Base-by-base conservation (phyloP, 64 coral and sea anemone genomes). In the Pachyseris speciosa region DNA sequence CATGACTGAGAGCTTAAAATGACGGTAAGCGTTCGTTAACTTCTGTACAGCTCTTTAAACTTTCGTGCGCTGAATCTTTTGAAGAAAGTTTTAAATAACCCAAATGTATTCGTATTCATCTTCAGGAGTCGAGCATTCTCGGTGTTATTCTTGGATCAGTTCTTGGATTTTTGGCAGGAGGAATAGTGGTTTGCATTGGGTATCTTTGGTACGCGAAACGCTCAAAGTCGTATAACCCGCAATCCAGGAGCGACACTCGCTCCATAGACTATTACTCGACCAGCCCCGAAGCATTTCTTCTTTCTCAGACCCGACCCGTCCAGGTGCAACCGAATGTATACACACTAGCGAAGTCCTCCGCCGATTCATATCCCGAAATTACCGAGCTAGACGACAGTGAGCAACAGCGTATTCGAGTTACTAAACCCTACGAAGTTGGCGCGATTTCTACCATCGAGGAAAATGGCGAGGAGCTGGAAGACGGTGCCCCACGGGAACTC, bases 311-410 rank as follows among this genome's bases (percentile, higher is more conserved):
- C 4, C 60, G 91, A 0, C 94, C 94, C 1, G 87, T 93, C 68
- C 94, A 91, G 50, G 72, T 96, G 15, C 94, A 96, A 50, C 94
- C 94, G 7, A 93, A 75, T 80, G 78, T 96, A 6, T 93, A 93
- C 49, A 96, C 80, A 65, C 52, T 96, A 25, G 92, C 60, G 7
- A 93, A 89, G 69, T 43, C 92, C n/a, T 85, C 83, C 0, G 86
- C 67, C 1, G 94, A 96, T 57, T 71, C 61, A 16, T 83, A 88
- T 47, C 75, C 92, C 9, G 92, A 89, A 30, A 60, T 63, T 20
- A 60, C 51, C 16, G 90, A 93, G 5, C 17, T 83, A 33, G 78
- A 84, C 22, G 50, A 74, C 22, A 78, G 52, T 16, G 89, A 69
- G 29, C 51, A 80, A 7, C 72, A 84, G 49, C 26, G 87, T 6